Base-by-base conservation (phyloP, 2,113 vertebrate species). In the Trachemys scripta region DNA sequence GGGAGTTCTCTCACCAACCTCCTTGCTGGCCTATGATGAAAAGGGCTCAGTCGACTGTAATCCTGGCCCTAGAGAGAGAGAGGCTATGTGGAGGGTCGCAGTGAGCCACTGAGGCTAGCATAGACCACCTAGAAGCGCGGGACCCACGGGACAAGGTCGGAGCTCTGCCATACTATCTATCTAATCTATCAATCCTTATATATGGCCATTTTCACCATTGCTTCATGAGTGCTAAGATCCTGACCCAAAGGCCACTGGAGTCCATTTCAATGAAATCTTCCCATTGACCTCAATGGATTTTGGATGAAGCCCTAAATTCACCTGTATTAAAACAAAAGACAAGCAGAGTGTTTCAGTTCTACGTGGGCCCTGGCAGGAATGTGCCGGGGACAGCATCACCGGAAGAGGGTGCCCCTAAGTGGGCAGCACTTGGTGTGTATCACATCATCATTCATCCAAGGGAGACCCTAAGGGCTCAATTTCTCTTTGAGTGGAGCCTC, bases 401-500 rank as follows among this genome's bases (percentile, higher is more conserved):
- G 20, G 75, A n/a, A 88, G 31, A 10, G 0, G 20, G n/a, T 54
- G 27, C 16, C 3, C 2, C 24, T n/a, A 24, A 87, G 19, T 50
- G 49, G n/a, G 24, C 22, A 91, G 4, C 5, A 8, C 22, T 57
- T 5, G 1, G 0, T 12, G 1, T 17, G 53, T 20, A 42, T 69
- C 17, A 2, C 45, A 14, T 12, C 38, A 42, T n/a, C 57, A 25
- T 0, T 20, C 5, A 90, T 8, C 56, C 10, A 45, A 42, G 59
- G 47, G 91, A 80, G 1, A 27, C 17, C 3, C 20, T 35, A 47
- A 78, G 90, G 45, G 47, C 94, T 69, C 4, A 1, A 35, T 19
- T 89, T 87, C 17, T 78, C 51, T 89, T 84, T 88, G 69, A 90
- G 82, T 35, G 7, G 90, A 90, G 38, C 51, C 62, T 29, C 49